A percentile compares a stretch with the other conserved stretches of the same genome.
Conservation (phyloP, 2,797 vertebrate species). For the Xenops minutus region DNA sequence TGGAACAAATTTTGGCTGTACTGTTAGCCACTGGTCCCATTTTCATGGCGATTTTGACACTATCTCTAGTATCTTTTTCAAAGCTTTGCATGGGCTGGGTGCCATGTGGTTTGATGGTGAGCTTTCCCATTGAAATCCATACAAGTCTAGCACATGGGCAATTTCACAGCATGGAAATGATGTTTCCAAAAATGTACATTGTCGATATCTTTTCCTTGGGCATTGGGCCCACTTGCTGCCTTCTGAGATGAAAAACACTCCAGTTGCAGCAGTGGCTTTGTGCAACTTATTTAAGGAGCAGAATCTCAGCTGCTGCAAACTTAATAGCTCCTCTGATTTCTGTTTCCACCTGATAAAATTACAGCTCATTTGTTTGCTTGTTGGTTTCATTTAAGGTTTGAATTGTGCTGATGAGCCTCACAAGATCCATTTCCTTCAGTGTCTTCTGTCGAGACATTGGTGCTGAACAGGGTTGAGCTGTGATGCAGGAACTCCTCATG, state of each 20-base stretch:
- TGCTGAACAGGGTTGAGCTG: background rate
- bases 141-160: constrained; percentile 31
- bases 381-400: constrained; percentile 46
- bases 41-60: constrained; percentile 1
- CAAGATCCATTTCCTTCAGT: background rate
- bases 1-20: background rate
- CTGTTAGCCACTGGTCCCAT: background rate
- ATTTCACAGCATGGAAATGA: constrained; percentile 35
- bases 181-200: constrained; percentile 17
- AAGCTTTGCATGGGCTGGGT: background rate
- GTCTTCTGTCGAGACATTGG: background rate
- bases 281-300: constrained; percentile 7
- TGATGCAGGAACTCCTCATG: background rate
- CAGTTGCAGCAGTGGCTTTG: constrained; percentile 3
- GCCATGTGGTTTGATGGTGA: background rate
- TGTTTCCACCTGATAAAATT: constrained; percentile 54
- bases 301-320: constrained; percentile 11
- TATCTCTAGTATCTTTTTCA: background rate
- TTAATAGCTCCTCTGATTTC: constrained; percentile 27
- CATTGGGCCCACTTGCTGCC: background rate
- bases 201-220: background rate
- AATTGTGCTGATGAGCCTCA: constrained; percentile 54
- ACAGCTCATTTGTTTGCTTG: constrained; percentile 34
- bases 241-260: constrained; percentile 28
- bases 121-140: constrained; percentile 26